These are phyloP conservation scores for Scelioninae gen. 1 DNA, from an alignment of 2,888 invertebrate species.

Conservation along the genomic window DNA sequence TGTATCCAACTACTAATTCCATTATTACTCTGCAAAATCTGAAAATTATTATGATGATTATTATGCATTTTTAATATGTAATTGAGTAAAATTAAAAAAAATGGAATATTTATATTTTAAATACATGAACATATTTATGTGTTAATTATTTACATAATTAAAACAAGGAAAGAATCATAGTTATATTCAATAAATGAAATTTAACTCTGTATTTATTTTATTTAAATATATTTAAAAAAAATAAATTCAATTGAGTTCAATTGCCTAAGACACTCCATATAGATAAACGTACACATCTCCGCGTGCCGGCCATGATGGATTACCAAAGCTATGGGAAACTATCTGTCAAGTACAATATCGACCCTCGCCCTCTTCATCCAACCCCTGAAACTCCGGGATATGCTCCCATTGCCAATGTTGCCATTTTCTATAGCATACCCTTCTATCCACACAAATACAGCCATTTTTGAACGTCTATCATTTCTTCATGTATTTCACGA, in stretches of 20 bases:
- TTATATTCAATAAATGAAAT: too few species aligned
- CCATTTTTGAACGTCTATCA: constrained; percentile 62
- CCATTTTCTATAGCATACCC: constrained; percentile 67
- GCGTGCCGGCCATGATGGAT: constrained; percentile 84
- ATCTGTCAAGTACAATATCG: constrained; percentile 85
- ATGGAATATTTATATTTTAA: too few species aligned
- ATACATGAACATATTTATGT: too few species aligned
- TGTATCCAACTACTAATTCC: too few species aligned
- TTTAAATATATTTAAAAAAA: constrained; percentile 6
- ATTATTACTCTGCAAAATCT: too few species aligned
- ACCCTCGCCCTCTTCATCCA: constrained; percentile 82
- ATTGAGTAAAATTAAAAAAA: too few species aligned
- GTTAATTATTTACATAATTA: too few species aligned
- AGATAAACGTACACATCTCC: constrained; percentile 83
- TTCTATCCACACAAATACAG: constrained; percentile 56
- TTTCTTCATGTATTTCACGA: constrained; percentile 46
- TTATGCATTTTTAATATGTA: too few species aligned
- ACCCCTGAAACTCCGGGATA: constrained; percentile 78
- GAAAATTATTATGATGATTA: too few species aligned
- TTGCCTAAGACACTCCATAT: constrained; percentile 80
- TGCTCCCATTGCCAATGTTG: constrained; percentile 73
- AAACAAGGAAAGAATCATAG: too few species aligned
- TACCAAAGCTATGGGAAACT: constrained; percentile 84
- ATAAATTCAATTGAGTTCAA: constrained; percentile 76
- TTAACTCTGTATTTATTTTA: too few species aligned